phyloP scores from a whole-genome alignment of 2,113 vertebrate species.

The Sylvietta virens region DNA sequence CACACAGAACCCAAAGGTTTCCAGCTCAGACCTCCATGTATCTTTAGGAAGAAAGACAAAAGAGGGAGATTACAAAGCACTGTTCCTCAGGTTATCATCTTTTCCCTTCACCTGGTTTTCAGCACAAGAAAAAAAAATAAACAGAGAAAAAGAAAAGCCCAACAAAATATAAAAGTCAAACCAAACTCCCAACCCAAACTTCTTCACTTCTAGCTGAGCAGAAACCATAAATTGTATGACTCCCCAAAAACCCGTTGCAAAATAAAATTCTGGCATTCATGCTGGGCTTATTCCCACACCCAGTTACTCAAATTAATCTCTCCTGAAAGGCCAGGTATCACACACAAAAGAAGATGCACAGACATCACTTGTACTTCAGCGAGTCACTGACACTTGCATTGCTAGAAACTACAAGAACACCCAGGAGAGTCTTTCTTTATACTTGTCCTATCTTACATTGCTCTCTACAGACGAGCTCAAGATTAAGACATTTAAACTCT shows the following conservation, averaged over 20 bases:
- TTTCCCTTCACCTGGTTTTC: not conserved
- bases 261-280: not conserved
- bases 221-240: not conserved
- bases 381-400: not conserved
- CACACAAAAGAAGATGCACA: not conserved
- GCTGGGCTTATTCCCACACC: not conserved
- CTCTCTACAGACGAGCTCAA: not conserved
- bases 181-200: not conserved
- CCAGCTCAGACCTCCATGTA: not conserved
- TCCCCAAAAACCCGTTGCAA: not conserved
- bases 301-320: not conserved
- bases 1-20: not conserved
- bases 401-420: not conserved
- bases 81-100: not conserved
- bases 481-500: not conserved
- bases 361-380: not conserved
- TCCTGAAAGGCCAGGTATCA: not conserved
- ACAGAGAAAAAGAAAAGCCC: rapidly evolving
- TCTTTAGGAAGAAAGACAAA: not conserved
- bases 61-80: not conserved
- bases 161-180: not conserved
- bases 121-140: not conserved
- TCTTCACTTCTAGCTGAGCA: not conserved
- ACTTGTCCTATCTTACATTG: not conserved
- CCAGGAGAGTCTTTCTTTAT: not conserved